Percentiles rank a stretch among this genome's conserved stretches.
Evolutionary conservation across 2,113 vertebrate genomes (phyloP).

Genomic region (Rana temporaria): DNA sequence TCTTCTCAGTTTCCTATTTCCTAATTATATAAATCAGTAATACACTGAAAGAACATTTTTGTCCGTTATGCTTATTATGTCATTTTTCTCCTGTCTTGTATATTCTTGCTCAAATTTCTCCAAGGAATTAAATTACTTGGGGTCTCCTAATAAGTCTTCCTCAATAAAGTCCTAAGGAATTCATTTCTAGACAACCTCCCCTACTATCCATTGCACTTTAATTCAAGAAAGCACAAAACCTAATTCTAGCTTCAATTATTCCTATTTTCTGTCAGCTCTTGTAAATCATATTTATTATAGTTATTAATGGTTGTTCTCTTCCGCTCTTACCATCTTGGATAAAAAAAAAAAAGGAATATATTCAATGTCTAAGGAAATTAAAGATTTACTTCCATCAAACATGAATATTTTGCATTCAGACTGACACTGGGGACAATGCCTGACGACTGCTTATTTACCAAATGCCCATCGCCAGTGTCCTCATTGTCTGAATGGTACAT

Average conservation of each 20-base stretch:
- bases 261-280: conserved; percentile 7
- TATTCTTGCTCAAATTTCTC: conserved; percentile 9
- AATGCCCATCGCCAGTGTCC: no score
- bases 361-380: no score
- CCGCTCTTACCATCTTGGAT: background rate
- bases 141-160: conserved; percentile 16
- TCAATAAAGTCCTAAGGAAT: conserved; percentile 2
- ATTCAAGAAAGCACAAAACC: background rate
- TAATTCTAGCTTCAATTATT: conserved; percentile 33
- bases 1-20: background rate
- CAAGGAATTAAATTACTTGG: conserved; percentile 3
- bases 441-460: no score
- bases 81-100: background rate
- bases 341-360: background rate
- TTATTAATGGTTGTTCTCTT: background rate
- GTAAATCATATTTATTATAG: background rate
- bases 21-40: background rate
- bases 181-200: background rate
- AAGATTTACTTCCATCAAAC: no score
- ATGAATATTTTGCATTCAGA: no score
- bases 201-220: background rate
- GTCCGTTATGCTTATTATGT: background rate
- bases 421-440: no score
- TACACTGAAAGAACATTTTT: background rate
- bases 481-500: no score